These are phyloP conservation scores for Shinisaurus crocodilurus DNA, from an alignment of 2,113 vertebrate genomes.

Conservation along the genomic window DNA sequence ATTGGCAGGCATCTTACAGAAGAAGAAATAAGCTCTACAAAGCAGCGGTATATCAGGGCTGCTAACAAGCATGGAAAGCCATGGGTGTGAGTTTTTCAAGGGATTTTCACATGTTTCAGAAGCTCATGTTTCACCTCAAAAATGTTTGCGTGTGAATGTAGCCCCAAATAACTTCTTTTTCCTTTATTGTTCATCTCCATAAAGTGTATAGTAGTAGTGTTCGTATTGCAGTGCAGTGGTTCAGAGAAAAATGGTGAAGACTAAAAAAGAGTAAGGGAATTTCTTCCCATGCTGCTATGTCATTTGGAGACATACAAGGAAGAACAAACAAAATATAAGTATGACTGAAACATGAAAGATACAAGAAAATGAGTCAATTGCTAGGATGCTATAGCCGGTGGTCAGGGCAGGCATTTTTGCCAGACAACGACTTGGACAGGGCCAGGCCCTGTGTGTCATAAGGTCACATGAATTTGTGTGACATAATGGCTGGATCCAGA, in stretches of 20 bases:
- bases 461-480: background rate
- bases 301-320: too few species aligned
- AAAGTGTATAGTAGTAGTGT: background rate
- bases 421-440: background rate
- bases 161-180: too few species aligned
- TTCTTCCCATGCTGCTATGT: background rate
- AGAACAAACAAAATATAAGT: background rate
- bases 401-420: background rate
- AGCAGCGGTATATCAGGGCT: background rate
- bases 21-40: background rate
- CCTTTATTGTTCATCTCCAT: too few species aligned
- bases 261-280: background rate
- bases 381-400: background rate
- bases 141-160: background rate
- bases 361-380: background rate
- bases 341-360: background rate
- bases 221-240: background rate
- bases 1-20: background rate
- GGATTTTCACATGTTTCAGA: background rate
- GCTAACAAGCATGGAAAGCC: background rate
- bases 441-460: background rate
- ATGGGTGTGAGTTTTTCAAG: background rate
- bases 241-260: background rate
- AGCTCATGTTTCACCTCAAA: background rate
- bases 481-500: background rate